phyloP scores from a whole-genome alignment of 2,888 invertebrate species.

The Pristionchus exspectatus region DNA sequence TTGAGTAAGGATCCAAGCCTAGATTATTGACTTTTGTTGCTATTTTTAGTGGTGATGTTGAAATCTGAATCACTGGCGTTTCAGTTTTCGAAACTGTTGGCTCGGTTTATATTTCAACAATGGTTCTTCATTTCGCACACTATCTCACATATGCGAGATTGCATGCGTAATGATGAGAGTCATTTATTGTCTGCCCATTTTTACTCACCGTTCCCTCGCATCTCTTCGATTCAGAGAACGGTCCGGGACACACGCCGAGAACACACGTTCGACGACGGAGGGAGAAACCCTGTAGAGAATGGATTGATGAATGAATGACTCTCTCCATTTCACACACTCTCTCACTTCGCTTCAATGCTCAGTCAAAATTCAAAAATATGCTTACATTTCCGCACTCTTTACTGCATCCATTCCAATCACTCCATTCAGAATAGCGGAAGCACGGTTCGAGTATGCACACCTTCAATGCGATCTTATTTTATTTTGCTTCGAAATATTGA shows the following conservation, averaged over 20 bases:
- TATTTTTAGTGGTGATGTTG: neutral
- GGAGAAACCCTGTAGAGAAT: conserved; percentile 44
- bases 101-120: no score
- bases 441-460: conserved; percentile 26
- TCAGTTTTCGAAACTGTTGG: neutral
- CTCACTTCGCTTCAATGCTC: neutral
- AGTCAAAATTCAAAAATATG: neutral
- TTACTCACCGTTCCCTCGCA: conserved; percentile 52
- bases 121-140: no score
- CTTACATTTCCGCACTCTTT: conserved; percentile 54
- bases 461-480: neutral
- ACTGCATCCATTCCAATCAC: conserved; percentile 56
- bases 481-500: neutral
- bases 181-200: neutral
- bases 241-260: conserved; percentile 45
- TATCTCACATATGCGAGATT: neutral
- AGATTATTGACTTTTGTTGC: neutral
- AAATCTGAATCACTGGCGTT: neutral
- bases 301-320: neutral
- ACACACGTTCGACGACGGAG: conserved; percentile 52
- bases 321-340: neutral
- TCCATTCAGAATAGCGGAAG: conserved; percentile 52
- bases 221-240: conserved; percentile 42
- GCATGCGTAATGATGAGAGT: neutral
- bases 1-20: no score